Base-by-base conservation (phyloP, 2,113 vertebrate genomes). In the Takifugu bimaculatus region DNA sequence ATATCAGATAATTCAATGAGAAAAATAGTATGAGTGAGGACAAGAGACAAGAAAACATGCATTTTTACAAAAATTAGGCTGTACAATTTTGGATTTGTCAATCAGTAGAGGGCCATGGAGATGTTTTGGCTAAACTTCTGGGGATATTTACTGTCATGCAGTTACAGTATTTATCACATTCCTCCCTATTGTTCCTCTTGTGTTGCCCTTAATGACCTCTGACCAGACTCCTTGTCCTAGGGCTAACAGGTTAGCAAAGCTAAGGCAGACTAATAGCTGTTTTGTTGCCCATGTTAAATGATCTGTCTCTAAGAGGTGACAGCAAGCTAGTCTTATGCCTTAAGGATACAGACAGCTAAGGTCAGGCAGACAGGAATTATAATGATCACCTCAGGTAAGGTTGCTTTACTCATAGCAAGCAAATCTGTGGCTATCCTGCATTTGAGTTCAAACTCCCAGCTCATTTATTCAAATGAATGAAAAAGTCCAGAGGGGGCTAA, bases 311-410 rank as follows among this genome's bases (percentile, higher is more conserved):
- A 26, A 64, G 61, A 35, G 58, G 35, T 74, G 72, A 75, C 74
- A 49, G 75, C 57, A 56, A 55, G 61, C 67, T 63, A 51, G 6
- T 35, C 25, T 65, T 72, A 68, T 26, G 65, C 68, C 80, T 75
- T 71, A 81, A 81, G 79, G 80, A 79, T 80, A 66, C 32, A 66
- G 66, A 64, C 68, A 45, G 68, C 61, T 63, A 42, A 10, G 50
- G 54, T 56, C 26, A 67, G 27, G 70, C 77, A 72, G 83, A 80
- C 70, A 75, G 56, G 79, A 79, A 79, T 79, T 55, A 68, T 75
- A 80, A 81, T 75, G 76, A 81, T 75, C 68, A 76, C 60, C 63
- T 67, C 50, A 57, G 65, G 74, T 66, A 57, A 77, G 60, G 55
- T 48, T 67, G 56, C 35, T 26, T 81, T 68, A 2, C 50, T 71